phyloP scores from a whole-genome alignment of 2,113 vertebrate genomes.

The Piaya cayana region DNA sequence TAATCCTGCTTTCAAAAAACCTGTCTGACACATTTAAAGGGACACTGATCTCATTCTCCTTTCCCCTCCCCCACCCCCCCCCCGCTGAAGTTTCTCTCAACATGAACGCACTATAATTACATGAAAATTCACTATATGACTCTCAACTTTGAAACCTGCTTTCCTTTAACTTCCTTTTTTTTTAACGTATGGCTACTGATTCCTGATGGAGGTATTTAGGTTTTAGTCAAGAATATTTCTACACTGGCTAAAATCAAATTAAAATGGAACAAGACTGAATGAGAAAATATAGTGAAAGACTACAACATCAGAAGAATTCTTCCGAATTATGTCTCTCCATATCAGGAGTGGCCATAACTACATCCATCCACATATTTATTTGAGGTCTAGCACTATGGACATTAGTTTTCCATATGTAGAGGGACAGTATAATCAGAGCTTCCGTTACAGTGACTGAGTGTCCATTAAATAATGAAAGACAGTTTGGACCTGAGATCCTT shows the following conservation, averaged over 20 bases:
- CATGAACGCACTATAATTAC: not conserved
- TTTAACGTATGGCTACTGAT: not conserved
- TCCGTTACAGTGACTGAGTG: not conserved
- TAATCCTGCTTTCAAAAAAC: not conserved
- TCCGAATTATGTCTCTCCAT: not conserved
- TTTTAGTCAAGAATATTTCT: not conserved
- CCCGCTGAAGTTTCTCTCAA: not conserved
- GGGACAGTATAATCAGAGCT: not conserved
- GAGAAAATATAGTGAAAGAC: not conserved
- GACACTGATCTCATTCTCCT: not conserved
- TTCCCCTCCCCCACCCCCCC: not conserved
- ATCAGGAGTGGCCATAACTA: not conserved
- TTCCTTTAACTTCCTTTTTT: not conserved
- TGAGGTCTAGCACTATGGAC: fast-evolving
- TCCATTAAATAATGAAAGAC: fast-evolving
- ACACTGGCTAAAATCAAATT: not conserved
- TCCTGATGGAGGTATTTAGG: not conserved
- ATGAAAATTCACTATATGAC: not conserved
- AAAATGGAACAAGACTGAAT: not conserved
- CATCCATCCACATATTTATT: not conserved
- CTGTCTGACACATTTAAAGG: not conserved
- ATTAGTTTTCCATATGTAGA: not conserved
- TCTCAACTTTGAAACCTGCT: not conserved
- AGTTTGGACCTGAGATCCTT: not conserved
- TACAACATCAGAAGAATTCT: not conserved